Conservation (phyloP, 2,797 vertebrate species). For the Ptychadena robeensis region DNA sequence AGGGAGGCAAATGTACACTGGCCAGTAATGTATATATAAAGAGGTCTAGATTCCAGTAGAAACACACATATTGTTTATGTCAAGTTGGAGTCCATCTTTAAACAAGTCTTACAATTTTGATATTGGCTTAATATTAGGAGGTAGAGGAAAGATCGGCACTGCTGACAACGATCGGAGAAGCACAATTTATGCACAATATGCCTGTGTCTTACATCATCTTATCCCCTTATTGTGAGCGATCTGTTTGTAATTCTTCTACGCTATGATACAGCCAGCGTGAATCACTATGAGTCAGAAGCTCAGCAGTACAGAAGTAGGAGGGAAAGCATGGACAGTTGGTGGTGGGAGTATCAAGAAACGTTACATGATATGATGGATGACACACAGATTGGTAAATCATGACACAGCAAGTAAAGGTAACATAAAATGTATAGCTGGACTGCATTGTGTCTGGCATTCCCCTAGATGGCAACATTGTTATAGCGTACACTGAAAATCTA, state of each 20-base stretch:
- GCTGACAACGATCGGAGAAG: not conserved
- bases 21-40: no score
- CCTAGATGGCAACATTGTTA: slow-evolving; percentile 17
- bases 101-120: no score
- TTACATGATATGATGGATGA: slow-evolving; percentile 8
- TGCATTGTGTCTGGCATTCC: not conserved
- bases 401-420: not conserved
- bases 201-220: not conserved
- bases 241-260: not conserved
- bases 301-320: slow-evolving; percentile 11
- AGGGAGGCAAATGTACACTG: no score
- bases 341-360: not conserved
- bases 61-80: no score
- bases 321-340: not conserved
- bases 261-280: not conserved
- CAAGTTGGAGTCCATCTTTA: no score
- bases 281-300: slow-evolving; percentile 15
- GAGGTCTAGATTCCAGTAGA: no score
- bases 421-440: not conserved
- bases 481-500: no score
- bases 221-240: not conserved
- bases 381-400: not conserved
- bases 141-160: no score
- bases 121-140: no score
- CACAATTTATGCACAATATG: not conserved